Evolutionary conservation across 1,140 invertebrate species (phyloP).

Genomic region (Trichoplusia ni): DNA sequence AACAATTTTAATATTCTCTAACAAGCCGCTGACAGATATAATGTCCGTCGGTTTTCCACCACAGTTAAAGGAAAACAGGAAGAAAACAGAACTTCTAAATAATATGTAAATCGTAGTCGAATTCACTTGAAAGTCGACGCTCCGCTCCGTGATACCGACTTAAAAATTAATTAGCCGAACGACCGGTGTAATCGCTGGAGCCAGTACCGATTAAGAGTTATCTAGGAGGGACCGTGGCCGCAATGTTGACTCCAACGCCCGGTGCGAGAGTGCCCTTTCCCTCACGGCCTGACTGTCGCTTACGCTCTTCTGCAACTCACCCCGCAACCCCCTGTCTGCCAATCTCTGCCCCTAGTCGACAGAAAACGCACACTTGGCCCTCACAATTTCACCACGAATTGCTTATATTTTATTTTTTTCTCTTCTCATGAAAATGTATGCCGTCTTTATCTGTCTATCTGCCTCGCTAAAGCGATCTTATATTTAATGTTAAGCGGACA

Average conservation of each 20-base stretch:
- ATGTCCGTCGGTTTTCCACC: background rate
- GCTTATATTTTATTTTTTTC: conserved; percentile 60
- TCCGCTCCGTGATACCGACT: conserved; percentile 68
- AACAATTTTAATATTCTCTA: background rate
- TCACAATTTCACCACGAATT: conserved; percentile 58
- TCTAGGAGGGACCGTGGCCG: conserved; percentile 30
- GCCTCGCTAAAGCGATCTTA: conserved; percentile 66
- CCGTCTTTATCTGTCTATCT: conserved; percentile 71
- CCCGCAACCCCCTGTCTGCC: conserved; percentile 36
- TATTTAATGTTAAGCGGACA: conserved; percentile 71
- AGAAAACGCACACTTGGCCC: conserved; percentile 58
- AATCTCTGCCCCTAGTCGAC: conserved; percentile 53
- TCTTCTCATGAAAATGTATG: conserved; percentile 73
- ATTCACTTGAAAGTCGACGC: conserved; percentile 68
- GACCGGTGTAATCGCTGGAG: conserved; percentile 79
- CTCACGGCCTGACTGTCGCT: conserved; percentile 29
- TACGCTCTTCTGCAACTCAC: conserved; percentile 43
- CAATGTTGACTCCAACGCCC: conserved; percentile 53
- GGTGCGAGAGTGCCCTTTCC: conserved; percentile 41
- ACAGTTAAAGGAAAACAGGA: conserved; percentile 4
- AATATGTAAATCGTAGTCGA: conserved; percentile 72
- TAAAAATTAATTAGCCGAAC: conserved; percentile 82
- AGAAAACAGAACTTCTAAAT: conserved; percentile 53
- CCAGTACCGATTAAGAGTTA: conserved; percentile 66
- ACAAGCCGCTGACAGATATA: background rate